Evolutionary conservation across 2,888 invertebrate species (phyloP).

Genomic region (Ptilodon capucinus): DNA sequence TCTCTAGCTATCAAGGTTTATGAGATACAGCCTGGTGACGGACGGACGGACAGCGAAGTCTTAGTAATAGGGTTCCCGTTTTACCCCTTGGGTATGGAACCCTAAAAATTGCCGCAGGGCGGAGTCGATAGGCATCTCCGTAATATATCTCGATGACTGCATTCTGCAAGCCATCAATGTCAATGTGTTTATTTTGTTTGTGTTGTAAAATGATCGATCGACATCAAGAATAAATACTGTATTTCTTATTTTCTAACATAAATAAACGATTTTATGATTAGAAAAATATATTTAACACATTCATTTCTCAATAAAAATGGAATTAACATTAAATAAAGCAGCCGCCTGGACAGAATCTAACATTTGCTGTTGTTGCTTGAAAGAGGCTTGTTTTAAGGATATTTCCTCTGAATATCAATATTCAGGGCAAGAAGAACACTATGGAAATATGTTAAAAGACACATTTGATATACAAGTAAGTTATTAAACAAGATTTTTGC

Average conservation of each 20-base stretch:
- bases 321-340: conserved; percentile 2
- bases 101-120: no score
- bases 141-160: no score
- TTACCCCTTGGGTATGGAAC: no score
- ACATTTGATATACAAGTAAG: conserved; percentile 54
- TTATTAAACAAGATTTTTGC: background rate
- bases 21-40: no score
- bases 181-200: background rate
- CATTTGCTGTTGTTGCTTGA: conserved; percentile 53
- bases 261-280: background rate
- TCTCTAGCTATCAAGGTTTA: no score
- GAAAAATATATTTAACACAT: background rate
- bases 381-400: conserved; percentile 34
- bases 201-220: background rate
- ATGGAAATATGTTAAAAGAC: conserved; percentile 43
- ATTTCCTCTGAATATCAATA: conserved; percentile 37
- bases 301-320: conserved; percentile 21
- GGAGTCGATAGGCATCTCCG: no score
- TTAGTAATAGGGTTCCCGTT: no score
- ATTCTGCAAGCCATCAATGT: background rate
- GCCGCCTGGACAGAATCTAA: conserved; percentile 9
- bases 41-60: no score
- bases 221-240: background rate
- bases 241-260: background rate
- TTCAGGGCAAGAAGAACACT: conserved; percentile 40